Base-by-base conservation (phyloP, 2,888 invertebrate species). In the Augochlorella aurata region DNA sequence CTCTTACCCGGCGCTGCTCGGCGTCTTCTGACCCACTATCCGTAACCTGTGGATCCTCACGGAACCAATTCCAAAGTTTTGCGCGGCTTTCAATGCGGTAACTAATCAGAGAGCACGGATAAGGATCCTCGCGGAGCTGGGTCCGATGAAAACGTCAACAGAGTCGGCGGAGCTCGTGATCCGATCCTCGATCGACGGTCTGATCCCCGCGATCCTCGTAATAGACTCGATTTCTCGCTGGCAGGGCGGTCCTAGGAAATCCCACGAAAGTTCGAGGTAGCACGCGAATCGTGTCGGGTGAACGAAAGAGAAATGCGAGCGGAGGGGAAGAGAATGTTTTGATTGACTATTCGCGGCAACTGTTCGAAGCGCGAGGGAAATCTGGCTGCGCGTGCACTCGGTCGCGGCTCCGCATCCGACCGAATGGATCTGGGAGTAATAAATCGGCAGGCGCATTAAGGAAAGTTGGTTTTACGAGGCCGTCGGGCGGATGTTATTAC, bases 41-140 rank as follows among this genome's bases (percentile, higher is more conserved):
- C 63, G 49, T 73, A 73, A 50, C 72, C 72, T 73, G 72, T 73
- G 49, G 63, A 63, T 63, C 63, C 38, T 49, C 63, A 50, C 44
- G 72, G 47, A 73, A 49, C 47, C 63, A 50, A 63, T 73, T 73
- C 38, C 24, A 63, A 73, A 63, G 72, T 73, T 73, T 16, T 12
- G 14, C 49, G 38, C 49, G 61, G 47, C 47, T 63, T 72, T 29
- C 49, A 29, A 47, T 47, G 54, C 47, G 61, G 61, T 38, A 47
- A 61, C 47, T n/a, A 49, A 72, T 63, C 47, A 29, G 18, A 29
- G 47, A 29, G 18, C 3, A 18, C 18, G 7, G 29, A 61, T 69
- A n/a, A 63, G 24, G n/a, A 44, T 24, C 47, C 18, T 24, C 45
- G 52, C 9, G 7, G 5, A 16, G 16, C 21, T 1, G 1, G n/a